Conservation (phyloP, 2,113 vertebrate species). For the Lynx canadensis region DNA sequence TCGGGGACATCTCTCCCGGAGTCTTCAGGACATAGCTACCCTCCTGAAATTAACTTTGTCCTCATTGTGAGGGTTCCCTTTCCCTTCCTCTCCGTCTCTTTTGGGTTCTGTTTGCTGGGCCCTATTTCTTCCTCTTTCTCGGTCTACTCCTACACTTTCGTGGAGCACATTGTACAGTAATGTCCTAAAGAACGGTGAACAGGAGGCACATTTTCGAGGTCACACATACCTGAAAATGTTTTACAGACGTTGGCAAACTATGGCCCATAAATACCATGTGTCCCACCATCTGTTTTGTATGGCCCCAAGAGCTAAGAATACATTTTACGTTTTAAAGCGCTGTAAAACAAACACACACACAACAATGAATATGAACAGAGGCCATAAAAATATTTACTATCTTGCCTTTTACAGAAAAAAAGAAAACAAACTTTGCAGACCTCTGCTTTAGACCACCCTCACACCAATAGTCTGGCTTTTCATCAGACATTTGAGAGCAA, state of each 20-base stretch:
- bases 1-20: background rate
- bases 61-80: too few relatives aligned
- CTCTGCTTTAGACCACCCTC: background rate
- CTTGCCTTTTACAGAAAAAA: background rate
- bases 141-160: background rate
- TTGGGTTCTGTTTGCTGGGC: background rate
- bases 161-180: background rate
- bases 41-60: background rate
- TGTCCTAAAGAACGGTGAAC: background rate
- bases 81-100: background rate
- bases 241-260: background rate
- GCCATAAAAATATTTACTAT: background rate
- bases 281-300: background rate
- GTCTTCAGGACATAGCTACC: background rate
- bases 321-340: background rate
- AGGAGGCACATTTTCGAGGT: background rate
- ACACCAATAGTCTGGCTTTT: background rate
- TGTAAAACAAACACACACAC: background rate
- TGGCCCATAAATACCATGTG: background rate
- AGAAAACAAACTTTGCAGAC: background rate
- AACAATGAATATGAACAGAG: background rate
- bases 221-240: background rate
- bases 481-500: background rate
- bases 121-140: background rate
- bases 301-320: background rate